Percentiles rank a stretch among this genome's conserved stretches.
Conservation (phyloP, 2,888 invertebrate species). For the Pachymerium ferrugineum region DNA sequence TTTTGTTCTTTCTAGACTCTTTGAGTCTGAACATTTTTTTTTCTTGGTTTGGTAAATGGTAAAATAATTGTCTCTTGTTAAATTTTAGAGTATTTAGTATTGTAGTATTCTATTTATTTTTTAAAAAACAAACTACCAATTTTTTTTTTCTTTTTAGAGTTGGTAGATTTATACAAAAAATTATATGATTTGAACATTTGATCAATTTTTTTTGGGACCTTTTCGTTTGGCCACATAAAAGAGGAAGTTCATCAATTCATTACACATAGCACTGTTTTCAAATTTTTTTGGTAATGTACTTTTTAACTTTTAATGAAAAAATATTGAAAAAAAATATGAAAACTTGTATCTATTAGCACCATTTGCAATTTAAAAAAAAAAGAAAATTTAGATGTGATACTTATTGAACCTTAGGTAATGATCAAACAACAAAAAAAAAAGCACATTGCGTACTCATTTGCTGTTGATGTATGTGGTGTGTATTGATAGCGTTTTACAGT, state of each 20-base stretch:
- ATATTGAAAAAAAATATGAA: background rate
- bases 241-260: background rate
- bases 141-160: too few relatives aligned
- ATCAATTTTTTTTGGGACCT: background rate
- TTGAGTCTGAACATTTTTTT: too few relatives aligned
- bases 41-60: too few relatives aligned
- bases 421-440: background rate
- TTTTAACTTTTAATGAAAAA: too few relatives aligned
- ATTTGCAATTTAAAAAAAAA: background rate
- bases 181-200: too few relatives aligned
- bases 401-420: background rate
- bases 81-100: too few relatives aligned
- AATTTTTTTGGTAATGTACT: background rate
- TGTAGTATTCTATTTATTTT: too few relatives aligned
- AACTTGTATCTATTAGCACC: background rate
- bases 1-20: too few relatives aligned
- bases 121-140: too few relatives aligned
- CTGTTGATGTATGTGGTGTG: background rate
- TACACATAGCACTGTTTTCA: background rate
- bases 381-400: background rate
- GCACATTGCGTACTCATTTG: background rate
- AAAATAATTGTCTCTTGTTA: too few relatives aligned
- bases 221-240: background rate
- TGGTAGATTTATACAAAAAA: too few relatives aligned
- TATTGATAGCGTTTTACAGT: background rate